Conservation (phyloP, 2,113 vertebrate species). For the Eurystomus gularis region DNA sequence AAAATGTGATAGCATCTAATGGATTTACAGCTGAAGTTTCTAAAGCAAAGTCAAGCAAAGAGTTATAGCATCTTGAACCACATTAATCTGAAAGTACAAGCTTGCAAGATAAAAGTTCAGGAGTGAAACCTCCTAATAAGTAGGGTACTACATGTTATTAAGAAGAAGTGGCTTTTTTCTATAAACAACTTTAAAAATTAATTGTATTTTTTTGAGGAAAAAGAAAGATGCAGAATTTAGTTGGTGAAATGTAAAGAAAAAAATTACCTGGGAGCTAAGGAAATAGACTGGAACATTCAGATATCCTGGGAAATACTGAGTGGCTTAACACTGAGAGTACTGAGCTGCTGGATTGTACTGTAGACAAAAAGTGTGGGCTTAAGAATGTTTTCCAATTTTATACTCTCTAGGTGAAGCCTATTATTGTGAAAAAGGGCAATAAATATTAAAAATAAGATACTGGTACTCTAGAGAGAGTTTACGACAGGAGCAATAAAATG, state of each 20-base stretch:
- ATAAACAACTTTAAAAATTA: neutral
- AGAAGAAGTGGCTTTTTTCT: neutral
- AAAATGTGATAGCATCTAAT: neutral
- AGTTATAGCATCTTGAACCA: neutral
- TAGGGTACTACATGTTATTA: neutral
- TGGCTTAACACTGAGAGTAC: neutral
- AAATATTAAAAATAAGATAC: conserved; percentile 1
- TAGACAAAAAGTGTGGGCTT: neutral
- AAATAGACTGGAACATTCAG: neutral
- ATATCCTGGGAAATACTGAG: neutral
- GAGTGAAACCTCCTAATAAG: neutral
- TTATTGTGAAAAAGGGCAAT: neutral
- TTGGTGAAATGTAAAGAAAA: neutral
- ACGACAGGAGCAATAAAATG: neutral
- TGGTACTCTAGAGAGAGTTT: neutral
- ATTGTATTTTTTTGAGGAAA: neutral
- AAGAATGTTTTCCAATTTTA: neutral
- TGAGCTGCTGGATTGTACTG: neutral
- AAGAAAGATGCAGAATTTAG: neutral
- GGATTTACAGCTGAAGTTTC: conserved; percentile 9
- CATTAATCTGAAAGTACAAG: neutral
- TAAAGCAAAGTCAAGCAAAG: neutral
- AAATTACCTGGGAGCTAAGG: neutral
- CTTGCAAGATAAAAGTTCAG: neutral
- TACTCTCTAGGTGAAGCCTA: neutral